phyloP scores from a whole-genome alignment of 2,797 vertebrate genomes.

The Helicolenus hilgendorfi region DNA sequence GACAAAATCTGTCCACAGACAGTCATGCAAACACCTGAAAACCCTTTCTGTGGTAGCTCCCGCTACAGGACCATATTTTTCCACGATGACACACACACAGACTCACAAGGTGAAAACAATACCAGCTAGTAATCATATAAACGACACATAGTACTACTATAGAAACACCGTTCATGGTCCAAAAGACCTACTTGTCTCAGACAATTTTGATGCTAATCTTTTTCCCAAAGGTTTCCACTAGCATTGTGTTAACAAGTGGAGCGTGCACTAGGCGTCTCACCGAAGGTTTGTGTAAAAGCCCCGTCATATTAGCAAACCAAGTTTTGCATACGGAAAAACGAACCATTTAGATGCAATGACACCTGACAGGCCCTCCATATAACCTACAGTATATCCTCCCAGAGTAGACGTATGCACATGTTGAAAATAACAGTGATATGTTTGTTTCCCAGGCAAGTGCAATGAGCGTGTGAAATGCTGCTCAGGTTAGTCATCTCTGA shows the following conservation, averaged over 20 bases:
- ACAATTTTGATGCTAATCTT: neutral
- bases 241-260: neutral
- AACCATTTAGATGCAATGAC: neutral
- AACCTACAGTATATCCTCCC: neutral
- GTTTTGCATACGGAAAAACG: neutral
- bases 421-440: constrained; percentile 68
- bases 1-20: no score
- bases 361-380: neutral
- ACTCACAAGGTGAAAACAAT: no score
- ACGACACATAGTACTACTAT: neutral
- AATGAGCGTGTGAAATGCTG: constrained; percentile 78
- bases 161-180: neutral
- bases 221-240: neutral
- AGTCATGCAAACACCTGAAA: no score
- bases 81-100: no score
- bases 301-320: neutral
- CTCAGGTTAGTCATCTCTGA: constrained; percentile 82
- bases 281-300: neutral
- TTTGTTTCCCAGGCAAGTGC: constrained; percentile 79
- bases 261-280: neutral
- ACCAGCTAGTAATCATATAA: neutral
- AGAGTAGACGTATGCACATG: constrained; percentile 22
- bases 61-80: no score
- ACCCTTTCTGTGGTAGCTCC: no score
- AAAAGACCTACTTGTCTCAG: neutral